Percentiles rank a stretch among this genome's conserved stretches.
Conservation (phyloP, 2,797 vertebrate species). For the Neostethus bicornis region DNA sequence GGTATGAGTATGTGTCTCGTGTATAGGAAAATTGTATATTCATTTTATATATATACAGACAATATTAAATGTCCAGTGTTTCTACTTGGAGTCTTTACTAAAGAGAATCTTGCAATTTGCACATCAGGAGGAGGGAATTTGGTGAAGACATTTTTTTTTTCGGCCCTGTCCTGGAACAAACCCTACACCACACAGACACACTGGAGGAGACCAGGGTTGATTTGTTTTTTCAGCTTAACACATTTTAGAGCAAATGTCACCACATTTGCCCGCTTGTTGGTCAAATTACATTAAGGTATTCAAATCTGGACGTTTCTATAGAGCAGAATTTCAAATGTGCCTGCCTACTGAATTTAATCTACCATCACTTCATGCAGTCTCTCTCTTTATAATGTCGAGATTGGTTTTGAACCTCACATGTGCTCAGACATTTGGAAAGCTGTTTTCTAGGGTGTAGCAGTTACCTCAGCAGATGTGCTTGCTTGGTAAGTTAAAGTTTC, state of each 20-base stretch:
- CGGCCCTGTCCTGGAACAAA: slow-evolving; percentile 48
- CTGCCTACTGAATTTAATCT: slow-evolving; percentile 63
- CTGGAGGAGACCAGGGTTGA: slow-evolving; percentile 59
- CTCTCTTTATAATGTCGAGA: slow-evolving; percentile 57
- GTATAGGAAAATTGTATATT: slow-evolving; percentile 67
- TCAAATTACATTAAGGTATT: slow-evolving; percentile 41
- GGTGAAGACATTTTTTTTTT: slow-evolving; percentile 66
- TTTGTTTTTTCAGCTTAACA: slow-evolving; percentile 21
- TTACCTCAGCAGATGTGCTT: slow-evolving; percentile 86
- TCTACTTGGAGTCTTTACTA: slow-evolving; percentile 89
- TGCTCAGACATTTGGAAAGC: slow-evolving; percentile 79
- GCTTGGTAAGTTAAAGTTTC: slow-evolving; percentile 66
- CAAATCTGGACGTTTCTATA: slow-evolving; percentile 24
- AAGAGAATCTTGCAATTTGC: slow-evolving; percentile 98
- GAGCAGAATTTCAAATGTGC: slow-evolving; percentile 40
- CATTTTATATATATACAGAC: slow-evolving; percentile 67
- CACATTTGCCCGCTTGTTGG: slow-evolving; percentile 26
- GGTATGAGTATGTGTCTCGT: slow-evolving; percentile 56
- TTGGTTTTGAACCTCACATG: slow-evolving; percentile 28
- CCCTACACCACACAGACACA: slow-evolving; percentile 54
- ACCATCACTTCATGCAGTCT: slow-evolving; percentile 19
- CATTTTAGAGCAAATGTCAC: slow-evolving; percentile 32
- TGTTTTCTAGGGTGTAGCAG: slow-evolving; percentile 89
- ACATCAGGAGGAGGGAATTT: slow-evolving; percentile 91
- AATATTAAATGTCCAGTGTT: slow-evolving; percentile 90